Conservation (phyloP, 2,113 vertebrate genomes). For the Dascyllus trimaculatus region DNA sequence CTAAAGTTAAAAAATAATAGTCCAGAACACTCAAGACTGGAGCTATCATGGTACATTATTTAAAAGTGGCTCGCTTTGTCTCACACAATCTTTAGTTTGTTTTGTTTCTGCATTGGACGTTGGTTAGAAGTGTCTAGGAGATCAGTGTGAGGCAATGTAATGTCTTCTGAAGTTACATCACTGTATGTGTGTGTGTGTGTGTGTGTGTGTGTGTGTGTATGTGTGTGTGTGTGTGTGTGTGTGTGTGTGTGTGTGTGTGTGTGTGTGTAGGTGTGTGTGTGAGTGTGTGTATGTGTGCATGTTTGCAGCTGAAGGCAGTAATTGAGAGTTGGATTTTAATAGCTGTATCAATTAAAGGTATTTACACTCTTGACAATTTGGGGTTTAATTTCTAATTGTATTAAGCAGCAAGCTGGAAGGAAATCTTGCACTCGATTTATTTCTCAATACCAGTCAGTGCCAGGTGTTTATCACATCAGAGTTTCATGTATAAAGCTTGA, state of each 20-base stretch:
- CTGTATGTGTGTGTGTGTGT: background rate
- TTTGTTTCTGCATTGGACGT: background rate
- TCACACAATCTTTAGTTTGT: slow-evolving; percentile 9
- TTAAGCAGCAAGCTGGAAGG: background rate
- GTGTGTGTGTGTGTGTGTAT: background rate
- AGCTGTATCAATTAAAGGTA: slow-evolving; percentile 22
- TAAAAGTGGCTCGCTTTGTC: slow-evolving; percentile 30
- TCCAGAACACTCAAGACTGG: slow-evolving; percentile 8
- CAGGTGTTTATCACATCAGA: background rate
- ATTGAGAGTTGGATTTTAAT: slow-evolving; percentile 18
- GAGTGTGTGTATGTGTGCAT: background rate
- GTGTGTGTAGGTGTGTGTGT: background rate
- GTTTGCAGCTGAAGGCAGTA: background rate
- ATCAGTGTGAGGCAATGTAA: too few species aligned
- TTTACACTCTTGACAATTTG: slow-evolving; percentile 23
- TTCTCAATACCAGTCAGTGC: background rate
- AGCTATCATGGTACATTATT: slow-evolving; percentile 38
- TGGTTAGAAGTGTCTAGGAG: too few species aligned
- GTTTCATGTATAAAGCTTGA: background rate
- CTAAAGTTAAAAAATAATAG: slow-evolving; percentile 26
- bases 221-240: too few species aligned
- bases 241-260: background rate
- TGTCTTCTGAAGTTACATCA: too few species aligned
- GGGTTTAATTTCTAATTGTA: slow-evolving; percentile 25
- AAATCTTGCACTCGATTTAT: background rate